phyloP scores from a whole-genome alignment of 2,888 invertebrate species.

The Endomychus coccineus region DNA sequence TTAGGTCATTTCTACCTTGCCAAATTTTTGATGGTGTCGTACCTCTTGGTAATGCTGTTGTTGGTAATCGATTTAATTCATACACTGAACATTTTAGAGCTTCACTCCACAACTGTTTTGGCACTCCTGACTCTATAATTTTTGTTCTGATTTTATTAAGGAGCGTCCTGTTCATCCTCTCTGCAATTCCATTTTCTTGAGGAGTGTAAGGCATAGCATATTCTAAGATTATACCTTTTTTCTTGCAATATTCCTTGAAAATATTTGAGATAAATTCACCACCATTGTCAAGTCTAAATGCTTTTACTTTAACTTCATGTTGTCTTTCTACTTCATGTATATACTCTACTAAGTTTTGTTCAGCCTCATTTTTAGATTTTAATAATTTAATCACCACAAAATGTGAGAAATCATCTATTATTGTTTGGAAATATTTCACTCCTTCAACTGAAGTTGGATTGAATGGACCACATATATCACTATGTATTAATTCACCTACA shows the following conservation, averaged over 20 bases:
- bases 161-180: conserved; percentile 15
- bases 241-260: not conserved
- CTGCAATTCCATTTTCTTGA: conserved; percentile 22
- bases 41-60: conserved; percentile 2
- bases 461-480: conserved; percentile 3
- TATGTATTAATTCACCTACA: conserved; percentile 7
- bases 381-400: conserved; percentile 6
- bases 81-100: conserved; percentile 20
- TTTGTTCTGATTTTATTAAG: conserved; percentile 19
- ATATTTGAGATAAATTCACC: conserved; percentile 5
- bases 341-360: conserved; percentile 4
- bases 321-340: conserved; percentile 2
- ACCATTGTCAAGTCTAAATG: conserved; percentile 5
- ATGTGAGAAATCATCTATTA: conserved; percentile 9
- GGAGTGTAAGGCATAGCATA: conserved; percentile 21
- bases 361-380: conserved; percentile 6
- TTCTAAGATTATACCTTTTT: conserved; percentile 19
- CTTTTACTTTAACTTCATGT: not conserved
- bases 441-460: not conserved
- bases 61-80: conserved; percentile 6
- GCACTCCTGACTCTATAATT: conserved; percentile 20
- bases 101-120: conserved; percentile 23
- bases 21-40: not conserved
- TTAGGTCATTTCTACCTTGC: conserved; percentile 4
- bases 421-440: conserved; percentile 3